Percentiles rank a stretch among this genome's conserved stretches.
Evolutionary conservation across 1,140 invertebrate genomes (phyloP).

Genomic region (Diprion similis): DNA sequence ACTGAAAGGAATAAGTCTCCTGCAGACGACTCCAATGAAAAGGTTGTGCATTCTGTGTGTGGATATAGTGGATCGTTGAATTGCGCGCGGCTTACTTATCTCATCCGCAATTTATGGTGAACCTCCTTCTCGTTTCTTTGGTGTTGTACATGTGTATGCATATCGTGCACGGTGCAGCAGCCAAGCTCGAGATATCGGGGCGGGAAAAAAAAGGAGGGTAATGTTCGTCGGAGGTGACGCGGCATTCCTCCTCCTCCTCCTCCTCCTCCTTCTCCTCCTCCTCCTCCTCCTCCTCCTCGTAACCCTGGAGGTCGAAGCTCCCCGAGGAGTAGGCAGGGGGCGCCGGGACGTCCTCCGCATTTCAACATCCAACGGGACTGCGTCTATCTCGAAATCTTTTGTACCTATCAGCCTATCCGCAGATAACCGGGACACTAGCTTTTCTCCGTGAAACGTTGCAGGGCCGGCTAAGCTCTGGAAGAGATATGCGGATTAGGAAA

Average conservation of each 20-base stretch:
- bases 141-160: constrained; percentile 6
- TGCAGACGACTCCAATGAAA: no score
- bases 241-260: neutral
- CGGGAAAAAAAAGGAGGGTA: no score
- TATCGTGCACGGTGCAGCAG: constrained; percentile 30
- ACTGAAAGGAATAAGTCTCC: no score
- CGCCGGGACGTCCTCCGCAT: constrained; percentile 20
- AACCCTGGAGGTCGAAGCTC: neutral
- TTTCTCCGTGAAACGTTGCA: no score
- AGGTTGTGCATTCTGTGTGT: no score
- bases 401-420: no score
- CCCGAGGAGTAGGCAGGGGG: neutral
- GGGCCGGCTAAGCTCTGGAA: neutral
- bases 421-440: no score
- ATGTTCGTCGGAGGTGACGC: no score
- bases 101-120: constrained; percentile 49
- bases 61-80: constrained; percentile 10
- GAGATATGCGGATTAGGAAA: constrained; percentile 3
- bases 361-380: constrained; percentile 16
- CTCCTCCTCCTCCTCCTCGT: neutral
- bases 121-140: constrained; percentile 43
- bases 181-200: no score
- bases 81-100: constrained; percentile 31
- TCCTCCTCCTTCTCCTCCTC: neutral
- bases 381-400: constrained; percentile 5